Percentiles rank a stretch among this genome's conserved stretches.
Evolutionary conservation across 2,888 invertebrate species (phyloP).

Genomic region (Hedya salicella): DNA sequence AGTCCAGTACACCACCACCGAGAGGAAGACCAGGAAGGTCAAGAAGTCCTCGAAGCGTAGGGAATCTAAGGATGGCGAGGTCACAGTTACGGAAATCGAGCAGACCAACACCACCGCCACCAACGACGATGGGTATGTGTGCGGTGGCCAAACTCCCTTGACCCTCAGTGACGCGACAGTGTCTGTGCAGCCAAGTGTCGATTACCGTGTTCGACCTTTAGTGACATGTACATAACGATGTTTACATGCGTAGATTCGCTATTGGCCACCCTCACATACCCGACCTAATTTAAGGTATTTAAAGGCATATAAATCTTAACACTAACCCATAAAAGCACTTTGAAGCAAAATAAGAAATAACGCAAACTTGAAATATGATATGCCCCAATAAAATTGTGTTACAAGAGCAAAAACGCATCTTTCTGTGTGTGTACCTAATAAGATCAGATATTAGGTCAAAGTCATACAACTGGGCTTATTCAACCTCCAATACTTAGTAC

Average conservation of each 20-base stretch:
- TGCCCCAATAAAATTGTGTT: background rate
- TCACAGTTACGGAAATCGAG: constrained; percentile 92
- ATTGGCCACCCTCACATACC: constrained; percentile 84
- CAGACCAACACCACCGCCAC: constrained; percentile 87
- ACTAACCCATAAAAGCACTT: constrained; percentile 9
- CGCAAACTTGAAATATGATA: constrained; percentile 36
- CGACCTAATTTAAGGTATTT: constrained; percentile 81
- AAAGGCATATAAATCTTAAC: constrained; percentile 45
- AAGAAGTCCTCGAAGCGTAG: constrained; percentile 92
- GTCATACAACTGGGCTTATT: constrained; percentile 27
- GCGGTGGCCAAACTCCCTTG: constrained; percentile 81
- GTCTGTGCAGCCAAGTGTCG: constrained; percentile 72
- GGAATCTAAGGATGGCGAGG: constrained; percentile 90
- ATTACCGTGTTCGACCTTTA: constrained; percentile 61
- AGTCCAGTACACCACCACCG: constrained; percentile 93
- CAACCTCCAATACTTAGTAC: constrained; percentile 25
- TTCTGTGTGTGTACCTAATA: constrained; percentile 4
- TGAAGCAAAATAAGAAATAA: background rate
- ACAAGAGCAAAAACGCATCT: background rate
- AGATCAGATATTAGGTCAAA: constrained; percentile 35
- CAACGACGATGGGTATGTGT: constrained; percentile 94
- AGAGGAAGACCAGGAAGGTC: constrained; percentile 96
- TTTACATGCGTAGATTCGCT: constrained; percentile 55
- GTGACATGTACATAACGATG: constrained; percentile 60
- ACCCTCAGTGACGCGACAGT: constrained; percentile 64